Evolutionary conservation across 2,797 vertebrate genomes (phyloP), one percentile per base, ranked within the genome.

Genomic region (Cossypha heuglini): DNA sequence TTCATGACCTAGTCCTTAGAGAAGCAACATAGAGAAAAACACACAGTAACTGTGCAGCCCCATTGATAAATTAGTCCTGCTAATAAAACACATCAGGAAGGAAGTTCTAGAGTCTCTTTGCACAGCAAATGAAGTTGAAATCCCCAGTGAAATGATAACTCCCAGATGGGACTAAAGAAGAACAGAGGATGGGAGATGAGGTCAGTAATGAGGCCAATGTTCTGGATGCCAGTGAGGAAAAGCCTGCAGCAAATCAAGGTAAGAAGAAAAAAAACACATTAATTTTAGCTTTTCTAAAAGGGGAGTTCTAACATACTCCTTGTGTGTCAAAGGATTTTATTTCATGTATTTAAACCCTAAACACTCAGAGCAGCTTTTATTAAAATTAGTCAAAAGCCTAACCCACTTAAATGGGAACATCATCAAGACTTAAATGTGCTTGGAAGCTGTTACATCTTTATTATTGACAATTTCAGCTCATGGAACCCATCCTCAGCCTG

Each of bases 391-490:
- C 0, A 5, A 93, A 95, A 74, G 68, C 25, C 25, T 90, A 89
- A 90, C 66, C 86, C 61, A 88, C 31, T 87, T 90, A 85, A 96
- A 90, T 83, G 68, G 61, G 68, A 94, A 67, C 85, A 90, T 72
- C 67, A 88, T 94, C 57, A 77, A 71, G 78, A 71, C 33, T 92
- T 92, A 61, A 93, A 95, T 79, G 83, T 89, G 57, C 42, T 88
- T 83, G 59, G 84, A 95, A 96, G 90, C 80, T 71, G 61, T 77
- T 93, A 91, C 59, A 82, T 91, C 78, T 97, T 93, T 92, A 95
- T 88, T 95, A 92, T 54, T 83, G 82, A 93, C 79, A 80, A 83
- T 93, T 91, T 93, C 91, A 72, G 62, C 86, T 87, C 86, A 58
- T 64, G 66, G 91, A 93, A 88, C 45, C 29, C 85, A 92, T 94